Evolutionary conservation across 92 coral and sea anemone genomes (phyloP), one percentile per base, ranked within the genome.

Genomic region (Parazoanthus swiftii): DNA sequence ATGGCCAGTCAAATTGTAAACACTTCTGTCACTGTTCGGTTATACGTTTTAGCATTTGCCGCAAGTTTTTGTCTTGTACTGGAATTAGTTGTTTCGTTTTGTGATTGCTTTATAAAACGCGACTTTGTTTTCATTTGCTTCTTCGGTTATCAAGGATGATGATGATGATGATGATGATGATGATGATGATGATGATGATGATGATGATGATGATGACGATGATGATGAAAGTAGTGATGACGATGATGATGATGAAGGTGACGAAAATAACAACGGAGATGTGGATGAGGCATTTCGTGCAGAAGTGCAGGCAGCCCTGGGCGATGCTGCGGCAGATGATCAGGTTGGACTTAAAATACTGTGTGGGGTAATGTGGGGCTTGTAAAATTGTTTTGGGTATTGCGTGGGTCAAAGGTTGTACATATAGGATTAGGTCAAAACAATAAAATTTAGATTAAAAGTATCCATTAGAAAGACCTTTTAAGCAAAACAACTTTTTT

Each of bases 221-320:
- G 81, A 54, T 54, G 91, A 87, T 5, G 91, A 91, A 21, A 90
- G 91, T 42, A 98, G 90, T 6, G 81, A 43, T 38, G 86, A 86
- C 16, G 86, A 86, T 54, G 87, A 81, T 36, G 92, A 89, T 6
- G 94, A 89, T 51, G 93, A 87, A 16, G 91, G 76, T n/a, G 89
- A 88, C n/a, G 92, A 85, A 10, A 85, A 89, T 8, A 89, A 90
- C 38, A 81, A 83, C 71, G 91, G 88, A 56, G 96, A 86, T 20
- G 92, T 95, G 13, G 99, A 97, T 81, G 98, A 94, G 56, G 96
- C 95, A 51, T 96, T 96, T 81, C 93, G 98, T 79, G 96, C 96
- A 37, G 98, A 96, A 74, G 90, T 96, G 42, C 91, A 95, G 86
- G 95, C 95, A 21, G 99, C 99, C 39, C 93, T 96, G 21, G 99